Base-by-base conservation (phyloP, 2,113 vertebrate genomes). In the Xerus inauris region DNA sequence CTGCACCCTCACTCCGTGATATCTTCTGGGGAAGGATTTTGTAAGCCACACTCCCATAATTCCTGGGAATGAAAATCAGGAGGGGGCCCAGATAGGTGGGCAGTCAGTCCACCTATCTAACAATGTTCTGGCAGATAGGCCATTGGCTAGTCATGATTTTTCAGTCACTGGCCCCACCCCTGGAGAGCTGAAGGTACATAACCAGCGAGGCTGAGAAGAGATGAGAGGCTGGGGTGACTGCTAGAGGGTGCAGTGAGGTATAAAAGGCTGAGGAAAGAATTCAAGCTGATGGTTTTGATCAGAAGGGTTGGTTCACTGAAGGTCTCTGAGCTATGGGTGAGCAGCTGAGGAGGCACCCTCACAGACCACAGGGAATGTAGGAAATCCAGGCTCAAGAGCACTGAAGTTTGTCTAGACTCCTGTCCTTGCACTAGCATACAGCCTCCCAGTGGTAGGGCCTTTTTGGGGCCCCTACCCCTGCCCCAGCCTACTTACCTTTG, bases 401-500 rank as follows among this genome's bases (percentile, higher is more conserved):
- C 0, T n/a, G 9, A 22, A 7, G 13, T 6, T 59, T 6, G 35
- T 65, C 69, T 73, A 57, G 54, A 45, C 11, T 83, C 72, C 30
- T 62, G 28, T 8, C 54, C 65, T 6, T 1, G 59, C 32, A 30
- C 57, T 72, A 51, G 57, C 0, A 26, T 13, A 4, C 11, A 24
- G 57, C 5, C 4, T 26, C 45, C 13, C 38, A 28, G 8, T 69
- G 59, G 59, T 7, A 30, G 19, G 16, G 59, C 62, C 59, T 92
- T 62, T 73, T 73, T 4, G 0, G 72, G 57, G 1, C 14, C 57
- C 77, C 24, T 2, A 7, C 1, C 0, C 28, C n/a, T 35, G 9
- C 47, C 59, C 71, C 10, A 38, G 45, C 2, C 79, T 67, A 97
- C 98, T 97, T 98, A 99, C 98, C 97, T 0, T 84, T n/a, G 72